Evolutionary conservation across 2,888 invertebrate species (phyloP).

Genomic region (Drosophila stalkeri): DNA sequence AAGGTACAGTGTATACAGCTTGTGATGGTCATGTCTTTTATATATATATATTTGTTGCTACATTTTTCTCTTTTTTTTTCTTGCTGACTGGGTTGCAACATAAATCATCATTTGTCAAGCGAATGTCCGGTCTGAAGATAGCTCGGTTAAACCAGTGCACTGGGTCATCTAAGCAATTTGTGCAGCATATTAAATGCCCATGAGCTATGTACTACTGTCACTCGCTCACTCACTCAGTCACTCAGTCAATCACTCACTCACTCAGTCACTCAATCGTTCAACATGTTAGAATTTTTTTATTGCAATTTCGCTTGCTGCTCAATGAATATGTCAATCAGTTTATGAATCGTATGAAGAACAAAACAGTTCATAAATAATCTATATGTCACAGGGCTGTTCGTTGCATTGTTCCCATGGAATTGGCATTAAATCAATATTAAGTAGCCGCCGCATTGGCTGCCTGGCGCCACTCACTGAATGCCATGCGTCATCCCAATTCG

Average conservation of each 20-base stretch:
- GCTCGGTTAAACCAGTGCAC: conserved; percentile 37
- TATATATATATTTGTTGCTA: neutral
- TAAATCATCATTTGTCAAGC: conserved; percentile 71
- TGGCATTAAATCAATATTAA: conserved; percentile 62
- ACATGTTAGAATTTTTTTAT: conserved; percentile 39
- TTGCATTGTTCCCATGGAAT: conserved; percentile 43
- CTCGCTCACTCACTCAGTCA: conserved; percentile 3
- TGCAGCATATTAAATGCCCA: conserved; percentile 41
- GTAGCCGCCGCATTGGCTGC: conserved; percentile 53
- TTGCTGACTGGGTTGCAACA: conserved; percentile 16
- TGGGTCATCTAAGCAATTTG: conserved; percentile 50
- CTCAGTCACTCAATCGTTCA: conserved; percentile 11
- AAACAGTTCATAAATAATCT: conserved; percentile 47
- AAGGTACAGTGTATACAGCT: conserved; percentile 34
- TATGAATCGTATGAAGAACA: conserved; percentile 6
- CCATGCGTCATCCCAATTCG: conserved; percentile 15
- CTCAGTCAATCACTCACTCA: neutral
- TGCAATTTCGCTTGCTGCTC: conserved; percentile 36
- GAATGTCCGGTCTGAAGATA: conserved; percentile 49
- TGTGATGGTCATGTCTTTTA: conserved; percentile 19
- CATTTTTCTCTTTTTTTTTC: neutral
- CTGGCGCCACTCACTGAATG: conserved; percentile 14
- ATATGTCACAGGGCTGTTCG: conserved; percentile 7
- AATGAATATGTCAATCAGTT: conserved; percentile 41
- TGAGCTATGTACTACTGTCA: conserved; percentile 21